Conservation (phyloP, 2,113 vertebrate genomes). For the Tragelaphus strepsiceros region DNA sequence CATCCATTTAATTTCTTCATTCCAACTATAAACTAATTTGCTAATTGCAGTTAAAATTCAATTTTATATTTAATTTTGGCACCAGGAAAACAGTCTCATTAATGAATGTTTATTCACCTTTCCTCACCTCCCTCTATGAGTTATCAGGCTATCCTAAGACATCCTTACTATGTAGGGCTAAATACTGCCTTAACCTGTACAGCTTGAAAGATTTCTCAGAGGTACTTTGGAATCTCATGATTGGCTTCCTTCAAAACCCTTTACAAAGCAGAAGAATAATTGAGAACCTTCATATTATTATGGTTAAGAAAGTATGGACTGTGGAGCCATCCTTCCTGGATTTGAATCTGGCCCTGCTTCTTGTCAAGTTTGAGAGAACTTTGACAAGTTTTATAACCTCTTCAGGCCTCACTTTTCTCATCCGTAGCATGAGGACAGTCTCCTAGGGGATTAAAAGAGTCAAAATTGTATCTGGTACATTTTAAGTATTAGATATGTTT, state of each 20-base stretch:
- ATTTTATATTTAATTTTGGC: constrained; percentile 6
- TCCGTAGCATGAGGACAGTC: background rate
- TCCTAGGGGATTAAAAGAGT: background rate
- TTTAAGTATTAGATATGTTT: background rate
- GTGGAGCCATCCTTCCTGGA: background rate
- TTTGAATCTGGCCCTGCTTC: background rate
- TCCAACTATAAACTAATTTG: background rate
- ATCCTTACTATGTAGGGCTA: background rate
- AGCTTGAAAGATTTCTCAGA: background rate
- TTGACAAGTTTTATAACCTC: background rate
- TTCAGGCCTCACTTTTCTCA: background rate
- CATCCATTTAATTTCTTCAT: background rate
- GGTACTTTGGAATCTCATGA: background rate
- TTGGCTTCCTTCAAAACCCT: background rate
- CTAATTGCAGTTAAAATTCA: background rate
- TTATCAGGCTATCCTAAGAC: background rate
- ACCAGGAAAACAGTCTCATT: background rate
- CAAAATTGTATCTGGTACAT: background rate
- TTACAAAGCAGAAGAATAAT: background rate
- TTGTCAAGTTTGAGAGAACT: background rate
- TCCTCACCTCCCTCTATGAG: background rate
- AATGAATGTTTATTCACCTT: background rate
- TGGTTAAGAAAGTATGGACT: background rate
- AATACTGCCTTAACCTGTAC: background rate
- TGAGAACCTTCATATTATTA: background rate